Percentiles rank a stretch among this genome's conserved stretches.
phyloP scores from a whole-genome alignment of 1,140 invertebrate species.

The Drosophila willistoni region DNA sequence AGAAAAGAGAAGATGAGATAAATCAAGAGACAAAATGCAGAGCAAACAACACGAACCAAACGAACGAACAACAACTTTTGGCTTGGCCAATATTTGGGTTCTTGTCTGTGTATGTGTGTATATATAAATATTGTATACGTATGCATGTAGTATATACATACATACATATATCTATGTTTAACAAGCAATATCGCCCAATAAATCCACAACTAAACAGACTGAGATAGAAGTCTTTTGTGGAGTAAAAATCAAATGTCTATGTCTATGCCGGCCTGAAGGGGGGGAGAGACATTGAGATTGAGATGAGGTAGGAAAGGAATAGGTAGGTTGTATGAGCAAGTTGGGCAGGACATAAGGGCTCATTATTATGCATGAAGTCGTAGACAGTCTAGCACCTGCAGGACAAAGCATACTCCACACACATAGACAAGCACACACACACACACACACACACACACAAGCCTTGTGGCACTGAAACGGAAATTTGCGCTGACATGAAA shows the following conservation, averaged over 20 bases:
- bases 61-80: slow-evolving; percentile 50
- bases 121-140: neutral
- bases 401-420: slow-evolving; percentile 59
- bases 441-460: slow-evolving; percentile 20
- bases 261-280: slow-evolving; percentile 10
- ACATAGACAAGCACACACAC: slow-evolving; percentile 24
- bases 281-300: slow-evolving; percentile 16
- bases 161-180: slow-evolving; percentile 43
- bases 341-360: slow-evolving; percentile 38
- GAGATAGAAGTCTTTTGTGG: slow-evolving; percentile 44
- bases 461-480: slow-evolving; percentile 65
- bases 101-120: slow-evolving; percentile 16
- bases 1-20: slow-evolving; percentile 32
- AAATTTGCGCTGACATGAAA: slow-evolving; percentile 79
- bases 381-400: slow-evolving; percentile 77
- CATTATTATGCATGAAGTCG: slow-evolving; percentile 79
- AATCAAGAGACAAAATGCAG: slow-evolving; percentile 65
- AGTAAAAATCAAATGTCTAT: slow-evolving; percentile 50
- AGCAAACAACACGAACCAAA: slow-evolving; percentile 48
- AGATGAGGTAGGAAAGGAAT: slow-evolving; percentile 30
- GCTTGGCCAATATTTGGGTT: slow-evolving; percentile 64
- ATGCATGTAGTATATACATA: neutral
- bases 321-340: slow-evolving; percentile 19
- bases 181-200: slow-evolving; percentile 65
- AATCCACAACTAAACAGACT: slow-evolving; percentile 69